phyloP scores from a whole-genome alignment of 2,888 invertebrate species.

The Macrophya annulata region DNA sequence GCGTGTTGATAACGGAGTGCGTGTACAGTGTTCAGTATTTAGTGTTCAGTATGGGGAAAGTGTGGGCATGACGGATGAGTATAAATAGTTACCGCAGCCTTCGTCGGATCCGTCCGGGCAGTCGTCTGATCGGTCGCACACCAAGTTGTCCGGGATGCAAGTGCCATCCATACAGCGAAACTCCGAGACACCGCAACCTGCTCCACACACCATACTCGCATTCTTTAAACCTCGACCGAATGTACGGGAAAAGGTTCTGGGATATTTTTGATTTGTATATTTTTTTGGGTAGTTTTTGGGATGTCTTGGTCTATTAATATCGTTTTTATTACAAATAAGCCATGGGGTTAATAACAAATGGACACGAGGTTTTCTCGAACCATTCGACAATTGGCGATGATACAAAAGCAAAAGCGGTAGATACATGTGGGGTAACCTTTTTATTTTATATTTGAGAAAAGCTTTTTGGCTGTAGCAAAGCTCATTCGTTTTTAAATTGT shows the following conservation, averaged over 20 bases:
- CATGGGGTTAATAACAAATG: constrained; percentile 40
- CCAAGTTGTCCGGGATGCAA: constrained; percentile 82
- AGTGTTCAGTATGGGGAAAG: constrained; percentile 52
- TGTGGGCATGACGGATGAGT: constrained; percentile 55
- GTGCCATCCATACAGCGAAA: constrained; percentile 82
- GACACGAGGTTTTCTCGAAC: not conserved
- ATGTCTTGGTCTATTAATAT: constrained; percentile 16
- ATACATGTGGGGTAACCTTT: not conserved
- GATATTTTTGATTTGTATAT: not conserved
- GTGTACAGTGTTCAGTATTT: not conserved
- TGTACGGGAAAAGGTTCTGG: not conserved
- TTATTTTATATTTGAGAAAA: constrained; percentile 12
- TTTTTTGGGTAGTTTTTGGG: not conserved
- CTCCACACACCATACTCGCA: constrained; percentile 77
- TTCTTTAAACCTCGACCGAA: constrained; percentile 66
- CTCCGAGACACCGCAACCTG: constrained; percentile 80
- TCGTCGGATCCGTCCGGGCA: constrained; percentile 84
- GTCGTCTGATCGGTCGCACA: constrained; percentile 84
- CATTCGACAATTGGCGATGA: constrained; percentile 30
- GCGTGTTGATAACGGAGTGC: constrained; percentile 38
- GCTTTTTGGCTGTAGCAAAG: constrained; percentile 28
- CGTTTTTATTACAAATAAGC: constrained; percentile 18
- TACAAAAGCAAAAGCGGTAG: constrained; percentile 46
- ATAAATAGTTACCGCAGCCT: constrained; percentile 80
- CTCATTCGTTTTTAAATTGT: constrained; percentile 34